Percentiles rank a stretch among this genome's conserved stretches.
Evolutionary conservation across 1,140 invertebrate species (phyloP).

Genomic region (Trichonephila clavipes): DNA sequence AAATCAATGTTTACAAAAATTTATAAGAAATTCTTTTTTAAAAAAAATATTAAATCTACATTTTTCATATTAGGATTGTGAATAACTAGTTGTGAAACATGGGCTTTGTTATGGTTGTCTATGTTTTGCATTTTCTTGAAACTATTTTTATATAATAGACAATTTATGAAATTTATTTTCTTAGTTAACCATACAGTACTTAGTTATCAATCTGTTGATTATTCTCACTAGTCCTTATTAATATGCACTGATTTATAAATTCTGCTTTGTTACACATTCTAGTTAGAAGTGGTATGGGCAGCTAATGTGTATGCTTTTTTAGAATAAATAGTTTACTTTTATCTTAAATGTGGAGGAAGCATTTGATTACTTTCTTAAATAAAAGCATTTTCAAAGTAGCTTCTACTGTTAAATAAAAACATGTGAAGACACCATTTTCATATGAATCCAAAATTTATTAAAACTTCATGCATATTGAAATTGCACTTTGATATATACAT

Average conservation of each 20-base stretch:
- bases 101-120: neutral
- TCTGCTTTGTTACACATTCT: neutral
- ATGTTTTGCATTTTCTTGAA: neutral
- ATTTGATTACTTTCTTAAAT: no score
- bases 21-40: neutral
- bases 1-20: neutral
- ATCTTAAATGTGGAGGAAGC: no score
- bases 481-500: no score
- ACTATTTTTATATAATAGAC: neutral
- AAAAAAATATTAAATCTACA: neutral
- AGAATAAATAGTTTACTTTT: conserved; percentile 8
- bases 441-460: no score
- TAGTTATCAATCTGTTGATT: neutral
- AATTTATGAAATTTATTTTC: neutral
- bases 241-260: conserved; percentile 19
- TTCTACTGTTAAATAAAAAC: no score
- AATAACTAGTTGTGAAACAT: neutral
- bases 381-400: no score
- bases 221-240: conserved; percentile 13
- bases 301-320: conserved; percentile 35
- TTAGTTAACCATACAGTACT: neutral
- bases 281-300: conserved; percentile 44
- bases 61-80: neutral
- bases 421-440: no score
- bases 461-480: no score